Evolutionary conservation across 2,888 invertebrate genomes (phyloP), one percentile per base, ranked within the genome.

Genomic region (Chromoteleia sp.): DNA sequence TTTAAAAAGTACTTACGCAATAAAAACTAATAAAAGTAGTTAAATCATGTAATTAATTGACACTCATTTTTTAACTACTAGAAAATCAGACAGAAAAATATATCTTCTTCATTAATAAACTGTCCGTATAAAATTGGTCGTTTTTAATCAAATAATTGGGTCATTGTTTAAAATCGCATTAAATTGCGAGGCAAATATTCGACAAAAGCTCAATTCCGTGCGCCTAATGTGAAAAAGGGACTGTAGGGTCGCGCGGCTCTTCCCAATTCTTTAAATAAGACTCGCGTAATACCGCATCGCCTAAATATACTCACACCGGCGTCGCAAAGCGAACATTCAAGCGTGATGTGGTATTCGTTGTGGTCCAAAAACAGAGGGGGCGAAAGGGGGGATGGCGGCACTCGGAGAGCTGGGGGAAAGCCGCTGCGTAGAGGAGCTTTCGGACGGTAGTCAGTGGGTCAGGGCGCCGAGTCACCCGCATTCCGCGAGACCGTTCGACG

Each of bases 361-460:
- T 59, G 75, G 36, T 73, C 65, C 77, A 77, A 73, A 65, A 73
- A 48, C 73, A 54, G 75, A 45, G 81, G 82, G 78, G 78, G 19
- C 50, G 59, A 29, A 50, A 61, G 75, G 65, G 63, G 70, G 52
- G 83, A 54, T 29, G 59, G 63, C 25, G 43, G 41, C 73, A 58
- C 52, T 36, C 17, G 14, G 15, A 19, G 29, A 48, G 54, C 56
- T 10, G 73, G 54, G 59, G 68, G 68, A 61, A 54, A 56, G 45
- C 30, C 41, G 74, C 29, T 52, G 68, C 43, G 79, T 63, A 75
- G 85, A 85, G 85, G 79, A 86, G 88, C 88, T 88, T 90, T 88
- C 88, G 90, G 88, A 87, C 84, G 81, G 81, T 88, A 90, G 91
- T 91, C 91, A 91, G 91, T 91, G 89, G 91, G 91, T 91, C 91